Evolutionary conservation across 2,797 vertebrate genomes (phyloP), one percentile per base, ranked within the genome.

Genomic region (Sciurus carolinensis): DNA sequence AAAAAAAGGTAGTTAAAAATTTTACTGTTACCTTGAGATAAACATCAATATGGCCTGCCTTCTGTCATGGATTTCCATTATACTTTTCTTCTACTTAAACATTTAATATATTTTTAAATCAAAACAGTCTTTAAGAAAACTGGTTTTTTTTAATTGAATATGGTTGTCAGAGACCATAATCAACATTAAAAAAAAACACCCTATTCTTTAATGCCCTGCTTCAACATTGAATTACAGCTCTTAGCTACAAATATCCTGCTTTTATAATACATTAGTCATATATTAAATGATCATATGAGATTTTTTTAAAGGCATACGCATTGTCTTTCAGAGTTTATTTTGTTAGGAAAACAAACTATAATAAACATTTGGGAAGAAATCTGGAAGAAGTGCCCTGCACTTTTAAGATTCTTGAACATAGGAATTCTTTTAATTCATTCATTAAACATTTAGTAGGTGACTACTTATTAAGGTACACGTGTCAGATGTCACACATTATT

Each of bases 1-100:
- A 75, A 13, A 90, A 84, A 73, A 13, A 77, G 79, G 62, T 6
- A 84, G 22, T 18, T 72, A 91, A 92, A 90, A 77, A 44, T 73
- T 92, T 94, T 87, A 94, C 2, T 66, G 11, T 36, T 88, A 87
- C 14, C 28, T 72, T 24, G 24, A 79, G 72, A 69, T 52, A 44
- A 80, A 28, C 5, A 76, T 59, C 47, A 90, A 39, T 24, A 62
- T 9, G 36, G 30, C 4, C 67, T 90, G 18, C 39, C 33, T 80
- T 85, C 39, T 90, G 5, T 90, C 85, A 59, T 42, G 11, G 28
- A 89, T 47, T 90, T 87, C 59, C 69, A 69, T 44, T 82, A 44
- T n/a, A 44, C 50, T 26, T 39, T 73, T 88, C 50, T 62, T 22
- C 24, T 50, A 91, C 33, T 81, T 72, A 54, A 22, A 36, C 28